Conservation (phyloP, 2,888 invertebrate species). For the Thereva unica region DNA sequence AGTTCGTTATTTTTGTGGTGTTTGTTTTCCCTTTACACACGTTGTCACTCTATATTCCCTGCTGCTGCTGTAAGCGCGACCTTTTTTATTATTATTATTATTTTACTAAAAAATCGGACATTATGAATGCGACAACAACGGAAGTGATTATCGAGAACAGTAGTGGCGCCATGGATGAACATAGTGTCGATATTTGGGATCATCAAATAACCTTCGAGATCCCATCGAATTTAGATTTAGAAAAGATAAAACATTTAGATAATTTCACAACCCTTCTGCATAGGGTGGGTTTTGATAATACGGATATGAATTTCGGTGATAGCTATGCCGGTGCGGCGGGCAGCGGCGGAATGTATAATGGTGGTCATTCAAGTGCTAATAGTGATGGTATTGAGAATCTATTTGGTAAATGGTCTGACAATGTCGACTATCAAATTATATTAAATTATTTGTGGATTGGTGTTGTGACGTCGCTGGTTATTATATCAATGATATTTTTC, state of each 20-base stretch:
- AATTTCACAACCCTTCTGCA: slow-evolving; percentile 54
- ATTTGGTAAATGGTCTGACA: slow-evolving; percentile 50
- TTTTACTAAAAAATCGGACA: too few species aligned
- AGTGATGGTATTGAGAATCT: slow-evolving; percentile 29
- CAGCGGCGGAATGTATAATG: neutral
- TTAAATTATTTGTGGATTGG: slow-evolving; percentile 58
- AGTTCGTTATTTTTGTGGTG: too few species aligned
- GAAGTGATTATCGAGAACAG: slow-evolving; percentile 1
- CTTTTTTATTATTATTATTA: too few species aligned
- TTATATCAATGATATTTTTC: slow-evolving; percentile 55
- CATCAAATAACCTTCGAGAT: slow-evolving; percentile 57
- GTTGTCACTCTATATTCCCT: too few species aligned
- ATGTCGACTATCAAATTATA: slow-evolving; percentile 54
- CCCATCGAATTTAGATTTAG: slow-evolving; percentile 55
- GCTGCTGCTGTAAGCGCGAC: too few species aligned
- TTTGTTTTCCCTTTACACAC: too few species aligned
- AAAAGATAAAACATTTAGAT: slow-evolving; percentile 55
- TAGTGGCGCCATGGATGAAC: slow-evolving; percentile 16
- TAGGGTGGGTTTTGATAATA: slow-evolving; percentile 39
- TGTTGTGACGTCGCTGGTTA: slow-evolving; percentile 54
- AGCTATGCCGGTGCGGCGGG: neutral
- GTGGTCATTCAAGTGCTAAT: slow-evolving; percentile 1
- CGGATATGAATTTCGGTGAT: neutral
- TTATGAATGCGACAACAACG: neutral
- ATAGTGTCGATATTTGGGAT: slow-evolving; percentile 43